A percentile compares a stretch with the other conserved stretches of the same genome.
These are phyloP conservation scores for Rhadinocentrus ornatus DNA, from an alignment of 2,797 vertebrate genomes.

Conservation along the genomic window DNA sequence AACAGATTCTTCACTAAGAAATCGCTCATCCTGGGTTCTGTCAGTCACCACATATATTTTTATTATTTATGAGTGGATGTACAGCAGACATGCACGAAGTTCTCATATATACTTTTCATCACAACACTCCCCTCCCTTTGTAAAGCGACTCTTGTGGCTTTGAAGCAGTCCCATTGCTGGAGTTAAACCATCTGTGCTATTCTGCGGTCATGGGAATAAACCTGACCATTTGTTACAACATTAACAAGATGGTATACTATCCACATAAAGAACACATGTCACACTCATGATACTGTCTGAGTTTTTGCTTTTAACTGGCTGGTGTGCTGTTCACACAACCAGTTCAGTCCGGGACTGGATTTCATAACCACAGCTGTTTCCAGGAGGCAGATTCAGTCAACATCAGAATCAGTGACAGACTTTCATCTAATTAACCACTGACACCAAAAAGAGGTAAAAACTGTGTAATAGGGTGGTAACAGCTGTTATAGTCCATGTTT, in stretches of 20 bases:
- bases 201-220: slow-evolving; percentile 35
- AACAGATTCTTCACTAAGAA: slow-evolving; percentile 6
- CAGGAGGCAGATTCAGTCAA: slow-evolving; percentile 12
- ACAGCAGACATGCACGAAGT: not conserved
- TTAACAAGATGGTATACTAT: slow-evolving; percentile 39
- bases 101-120: slow-evolving; percentile 11
- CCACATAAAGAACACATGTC: slow-evolving; percentile 40
- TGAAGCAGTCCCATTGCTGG: slow-evolving; percentile 14
- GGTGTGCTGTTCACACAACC: slow-evolving; percentile 2
- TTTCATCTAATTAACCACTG: slow-evolving; percentile 6
- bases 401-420: not conserved
- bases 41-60: not conserved
- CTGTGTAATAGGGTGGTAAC: not conserved
- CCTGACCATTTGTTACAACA: slow-evolving; percentile 39
- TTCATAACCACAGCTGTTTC: slow-evolving; percentile 4
- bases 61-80: not conserved
- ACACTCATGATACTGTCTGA: slow-evolving; percentile 25
- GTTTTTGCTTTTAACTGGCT: slow-evolving; percentile 24
- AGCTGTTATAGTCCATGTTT: not conserved
- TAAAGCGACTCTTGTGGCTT: slow-evolving; percentile 12
- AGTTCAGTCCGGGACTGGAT: slow-evolving; percentile 1
- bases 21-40: not conserved
- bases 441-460: slow-evolving; percentile 12
- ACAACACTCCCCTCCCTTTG: not conserved
- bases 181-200: slow-evolving; percentile 35